A percentile compares a stretch with the other conserved stretches of the same genome.
These are phyloP conservation scores for Erebia aethiops DNA, from an alignment of 2,888 invertebrate species.

Conservation along the genomic window DNA sequence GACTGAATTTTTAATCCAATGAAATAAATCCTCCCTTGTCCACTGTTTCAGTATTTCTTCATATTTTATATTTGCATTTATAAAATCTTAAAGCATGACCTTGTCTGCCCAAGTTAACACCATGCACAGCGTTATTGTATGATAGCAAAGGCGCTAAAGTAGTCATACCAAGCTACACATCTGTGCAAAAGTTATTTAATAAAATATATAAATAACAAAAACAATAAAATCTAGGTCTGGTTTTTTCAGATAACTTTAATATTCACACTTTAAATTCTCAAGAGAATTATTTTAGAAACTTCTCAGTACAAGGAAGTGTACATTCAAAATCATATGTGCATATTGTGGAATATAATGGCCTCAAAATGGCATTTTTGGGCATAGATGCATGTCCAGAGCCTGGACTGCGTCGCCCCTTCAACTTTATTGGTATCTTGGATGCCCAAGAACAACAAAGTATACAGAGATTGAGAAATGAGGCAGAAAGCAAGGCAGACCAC, in stretches of 20 bases:
- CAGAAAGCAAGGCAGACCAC: slow-evolving; percentile 73
- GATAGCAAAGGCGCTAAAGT: too few relatives aligned
- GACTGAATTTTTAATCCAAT: too few relatives aligned
- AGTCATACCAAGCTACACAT: too few relatives aligned
- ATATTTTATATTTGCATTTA: too few relatives aligned
- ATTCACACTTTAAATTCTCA: slow-evolving; percentile 86
- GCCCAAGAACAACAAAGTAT: slow-evolving; percentile 82
- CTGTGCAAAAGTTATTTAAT: too few relatives aligned
- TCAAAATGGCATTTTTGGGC: slow-evolving; percentile 91
- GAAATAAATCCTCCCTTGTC: too few relatives aligned
- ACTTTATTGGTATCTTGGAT: slow-evolving; percentile 91
- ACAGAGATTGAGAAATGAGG: slow-evolving; percentile 80
- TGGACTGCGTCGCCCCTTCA: slow-evolving; percentile 93
- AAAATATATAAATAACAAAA: too few relatives aligned
- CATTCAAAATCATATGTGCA: slow-evolving; percentile 90
- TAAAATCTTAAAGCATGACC: too few relatives aligned
- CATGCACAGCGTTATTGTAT: too few relatives aligned
- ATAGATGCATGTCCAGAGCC: slow-evolving; percentile 94
- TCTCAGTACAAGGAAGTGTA: slow-evolving; percentile 89
- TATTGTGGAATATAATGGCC: slow-evolving; percentile 76
- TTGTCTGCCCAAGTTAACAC: too few relatives aligned
- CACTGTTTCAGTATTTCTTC: too few relatives aligned
- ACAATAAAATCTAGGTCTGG: neutral
- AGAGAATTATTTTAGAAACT: slow-evolving; percentile 90
- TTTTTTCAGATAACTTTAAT: slow-evolving; percentile 92